These are phyloP conservation scores for Oreochromis tanganicae DNA, from an alignment of 2,113 vertebrate genomes.

Conservation along the genomic window DNA sequence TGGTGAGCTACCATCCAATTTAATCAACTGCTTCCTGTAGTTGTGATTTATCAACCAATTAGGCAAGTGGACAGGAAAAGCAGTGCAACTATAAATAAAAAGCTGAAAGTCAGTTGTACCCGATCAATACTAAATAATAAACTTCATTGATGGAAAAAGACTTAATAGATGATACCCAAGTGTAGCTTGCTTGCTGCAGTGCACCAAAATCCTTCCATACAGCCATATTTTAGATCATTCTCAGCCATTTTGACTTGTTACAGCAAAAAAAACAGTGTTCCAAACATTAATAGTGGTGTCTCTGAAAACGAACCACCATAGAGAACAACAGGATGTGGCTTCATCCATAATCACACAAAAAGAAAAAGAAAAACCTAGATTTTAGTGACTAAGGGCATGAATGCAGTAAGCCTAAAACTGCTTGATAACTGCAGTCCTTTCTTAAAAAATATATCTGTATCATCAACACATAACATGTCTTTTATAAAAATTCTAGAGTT, in stretches of 20 bases:
- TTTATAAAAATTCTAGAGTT: background rate
- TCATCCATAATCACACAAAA: background rate
- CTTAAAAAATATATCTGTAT: background rate
- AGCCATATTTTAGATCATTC: background rate
- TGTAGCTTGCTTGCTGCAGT: background rate
- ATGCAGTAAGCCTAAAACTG: background rate
- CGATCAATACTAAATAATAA: constrained; percentile 21
- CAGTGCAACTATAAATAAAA: constrained; percentile 46
- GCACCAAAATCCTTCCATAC: background rate
- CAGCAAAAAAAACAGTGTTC: background rate
- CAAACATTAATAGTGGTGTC: background rate
- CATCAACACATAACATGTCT: background rate
- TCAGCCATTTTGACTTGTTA: background rate
- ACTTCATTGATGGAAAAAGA: background rate
- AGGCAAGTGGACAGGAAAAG: constrained; percentile 22
- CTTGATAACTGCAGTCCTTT: background rate
- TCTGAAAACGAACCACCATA: background rate
- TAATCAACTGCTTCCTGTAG: background rate
- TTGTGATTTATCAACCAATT: constrained; percentile 51
- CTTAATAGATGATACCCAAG: background rate
- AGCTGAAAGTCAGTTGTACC: background rate
- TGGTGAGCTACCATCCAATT: constrained; percentile 31
- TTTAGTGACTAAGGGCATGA: background rate
- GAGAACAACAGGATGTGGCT: background rate
- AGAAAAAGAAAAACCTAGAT: background rate